phyloP scores from a whole-genome alignment of 2,888 invertebrate species.

The Tillus elongatus region DNA sequence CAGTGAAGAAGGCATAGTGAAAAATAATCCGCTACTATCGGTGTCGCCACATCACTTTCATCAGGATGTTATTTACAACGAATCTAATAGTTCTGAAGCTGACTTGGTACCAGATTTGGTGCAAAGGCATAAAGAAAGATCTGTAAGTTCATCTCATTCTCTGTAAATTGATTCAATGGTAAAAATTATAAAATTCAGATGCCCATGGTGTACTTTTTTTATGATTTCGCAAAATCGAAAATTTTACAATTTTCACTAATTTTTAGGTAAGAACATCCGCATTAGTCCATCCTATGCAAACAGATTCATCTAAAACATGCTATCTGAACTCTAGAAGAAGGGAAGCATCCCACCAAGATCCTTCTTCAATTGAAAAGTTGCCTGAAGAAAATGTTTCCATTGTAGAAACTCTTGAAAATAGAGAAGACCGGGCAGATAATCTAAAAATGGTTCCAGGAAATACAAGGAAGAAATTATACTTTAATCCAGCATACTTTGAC shows the following conservation, averaged over 20 bases:
- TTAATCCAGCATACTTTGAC: slow-evolving; percentile 88
- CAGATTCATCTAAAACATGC: neutral
- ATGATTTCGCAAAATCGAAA: no score
- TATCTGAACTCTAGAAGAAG: neutral
- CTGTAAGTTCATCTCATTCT: slow-evolving; percentile 37
- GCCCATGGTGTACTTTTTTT: no score
- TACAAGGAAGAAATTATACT: slow-evolving; percentile 71
- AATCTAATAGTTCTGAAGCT: slow-evolving; percentile 58
- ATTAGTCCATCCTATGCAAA: slow-evolving; percentile 54
- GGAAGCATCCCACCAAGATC: slow-evolving; percentile 41
- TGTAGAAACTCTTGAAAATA: slow-evolving; percentile 64
- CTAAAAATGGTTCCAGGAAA: slow-evolving; percentile 58
- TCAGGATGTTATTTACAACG: slow-evolving; percentile 42
- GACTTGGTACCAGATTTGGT: slow-evolving; percentile 51
- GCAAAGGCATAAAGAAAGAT: slow-evolving; percentile 33
- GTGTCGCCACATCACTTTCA: slow-evolving; percentile 50
- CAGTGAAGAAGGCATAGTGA: slow-evolving; percentile 62
- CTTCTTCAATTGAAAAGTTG: slow-evolving; percentile 57
- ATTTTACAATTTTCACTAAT: no score
- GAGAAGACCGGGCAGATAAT: slow-evolving; percentile 56
- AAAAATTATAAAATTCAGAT: no score
- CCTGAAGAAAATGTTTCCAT: slow-evolving; percentile 81
- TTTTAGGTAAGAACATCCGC: no score
- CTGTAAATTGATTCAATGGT: no score
- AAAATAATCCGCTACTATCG: slow-evolving; percentile 64